Base-by-base conservation (phyloP, 2,888 invertebrate genomes). In the Temnothorax ravouxi region DNA sequence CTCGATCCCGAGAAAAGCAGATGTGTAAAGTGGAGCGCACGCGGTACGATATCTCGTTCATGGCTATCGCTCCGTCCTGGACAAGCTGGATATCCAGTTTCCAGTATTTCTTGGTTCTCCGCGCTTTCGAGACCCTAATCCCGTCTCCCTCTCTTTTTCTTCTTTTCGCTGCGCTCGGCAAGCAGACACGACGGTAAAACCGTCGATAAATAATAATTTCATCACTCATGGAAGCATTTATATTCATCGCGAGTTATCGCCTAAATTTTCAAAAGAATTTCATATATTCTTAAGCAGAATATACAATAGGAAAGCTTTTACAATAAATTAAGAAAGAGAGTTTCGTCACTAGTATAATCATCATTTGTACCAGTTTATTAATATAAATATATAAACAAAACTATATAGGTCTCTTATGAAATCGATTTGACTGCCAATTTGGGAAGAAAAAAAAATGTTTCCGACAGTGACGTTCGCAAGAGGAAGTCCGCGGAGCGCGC, bases 81-180 rank as follows among this genome's bases (percentile, higher is more conserved):
- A 90, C 88, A 90, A 88, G 90, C 91, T 90, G 88, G 91, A 90
- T 90, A 90, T 90, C 91, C 90, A 90, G 89, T 90, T 90, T 90
- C 90, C 91, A 90, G 89, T 89, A 90, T 90, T 90, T 90, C 90
- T 90, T 84, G 89, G 84, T 90, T 90, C 91, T 85, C 89, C 85
- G 85, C 86, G 84, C 90, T 90, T 89, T 90, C 90, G 87, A 90
- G 84, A 83, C 88, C 84, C 90, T 90, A 90, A 90, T 90, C 90
- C 85, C 83, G 76, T 69, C 83, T 50, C 4, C 15, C 9, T 15
- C 18, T 34, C 56, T 56, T 54, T 41, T 59, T 47, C 4, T 67
- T 8, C 18, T 47, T 4, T 47, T 67, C 47, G 47, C 66, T 56
- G 56, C 80, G 41, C 84, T 79, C 83, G 85, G 61, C 75, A 61